phyloP scores from a whole-genome alignment of 2,113 vertebrate species.

The Sphyrna mokarran region DNA sequence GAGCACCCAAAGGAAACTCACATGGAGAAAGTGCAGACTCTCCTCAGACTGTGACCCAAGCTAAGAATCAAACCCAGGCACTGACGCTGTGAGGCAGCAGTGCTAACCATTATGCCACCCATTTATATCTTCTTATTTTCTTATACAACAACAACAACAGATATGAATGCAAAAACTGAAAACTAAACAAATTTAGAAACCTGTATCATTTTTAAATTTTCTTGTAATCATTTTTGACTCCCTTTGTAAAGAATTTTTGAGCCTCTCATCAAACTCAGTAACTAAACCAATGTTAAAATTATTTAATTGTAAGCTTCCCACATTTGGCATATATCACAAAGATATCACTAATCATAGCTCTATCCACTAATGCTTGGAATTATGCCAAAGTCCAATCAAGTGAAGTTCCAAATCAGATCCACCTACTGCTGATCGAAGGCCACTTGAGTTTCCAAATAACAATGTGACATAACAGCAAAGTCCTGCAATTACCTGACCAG shows the following conservation, averaged over 20 bases:
- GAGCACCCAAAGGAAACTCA: too few species aligned
- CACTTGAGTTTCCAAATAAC: background rate
- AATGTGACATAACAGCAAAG: background rate
- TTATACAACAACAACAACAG: too few species aligned
- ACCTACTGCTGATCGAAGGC: background rate
- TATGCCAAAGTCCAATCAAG: background rate
- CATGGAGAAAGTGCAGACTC: too few species aligned
- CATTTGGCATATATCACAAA: background rate
- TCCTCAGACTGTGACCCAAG: too few species aligned
- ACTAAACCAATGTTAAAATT: background rate
- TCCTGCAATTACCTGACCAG: background rate
- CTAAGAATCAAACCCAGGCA: too few species aligned
- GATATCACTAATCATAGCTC: background rate
- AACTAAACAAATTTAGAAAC: background rate
- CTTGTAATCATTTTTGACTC: background rate
- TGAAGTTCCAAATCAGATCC: background rate
- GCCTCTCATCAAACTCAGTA: background rate
- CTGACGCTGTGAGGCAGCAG: too few species aligned
- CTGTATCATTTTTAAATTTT: background rate
- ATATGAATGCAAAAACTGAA: background rate
- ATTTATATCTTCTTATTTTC: too few species aligned
- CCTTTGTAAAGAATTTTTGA: background rate
- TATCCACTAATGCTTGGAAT: background rate
- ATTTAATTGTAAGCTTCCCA: background rate
- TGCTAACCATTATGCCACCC: too few species aligned